These are phyloP conservation scores for Drosophila nigricruria DNA, from an alignment of 2,888 invertebrate species.

Conservation along the genomic window DNA sequence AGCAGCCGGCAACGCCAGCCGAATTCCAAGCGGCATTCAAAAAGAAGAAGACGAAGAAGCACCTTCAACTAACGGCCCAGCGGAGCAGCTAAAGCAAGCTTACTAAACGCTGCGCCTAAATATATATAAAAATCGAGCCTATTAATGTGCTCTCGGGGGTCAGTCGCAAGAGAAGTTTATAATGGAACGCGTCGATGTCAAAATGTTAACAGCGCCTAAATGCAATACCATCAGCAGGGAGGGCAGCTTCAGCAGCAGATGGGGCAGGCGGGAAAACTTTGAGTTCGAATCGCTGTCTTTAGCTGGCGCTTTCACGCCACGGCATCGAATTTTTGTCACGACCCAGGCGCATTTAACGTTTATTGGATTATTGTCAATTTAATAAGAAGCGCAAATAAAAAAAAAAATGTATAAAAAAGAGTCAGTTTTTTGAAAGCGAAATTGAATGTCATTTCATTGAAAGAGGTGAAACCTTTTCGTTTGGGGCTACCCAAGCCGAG, in stretches of 20 bases:
- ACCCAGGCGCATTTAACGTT: conserved; percentile 69
- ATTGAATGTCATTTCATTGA: conserved; percentile 42
- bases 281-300: conserved; percentile 19
- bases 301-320: conserved; percentile 73
- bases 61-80: conserved; percentile 22
- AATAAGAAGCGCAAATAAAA: conserved; percentile 32
- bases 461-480: conserved; percentile 52
- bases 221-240: conserved; percentile 23
- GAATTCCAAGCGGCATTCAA: conserved; percentile 49
- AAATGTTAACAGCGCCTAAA: conserved; percentile 72
- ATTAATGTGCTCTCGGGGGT: conserved; percentile 67
- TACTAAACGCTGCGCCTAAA: conserved; percentile 31
- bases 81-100: conserved; percentile 18
- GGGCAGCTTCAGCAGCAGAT: not conserved
- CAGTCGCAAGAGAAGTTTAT: conserved; percentile 31
- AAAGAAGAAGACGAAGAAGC: conserved; percentile 17
- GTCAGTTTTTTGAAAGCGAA: conserved; percentile 71
- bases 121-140: conserved; percentile 53
- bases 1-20: conserved; percentile 26
- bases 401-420: conserved; percentile 7
- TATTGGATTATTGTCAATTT: conserved; percentile 82
- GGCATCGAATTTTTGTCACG: conserved; percentile 76
- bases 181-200: conserved; percentile 76
- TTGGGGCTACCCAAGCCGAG: conserved; percentile 19
- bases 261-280: conserved; percentile 10